Percentiles rank a stretch among this genome's conserved stretches.
Evolutionary conservation across 2,797 vertebrate genomes (phyloP).

Genomic region (Helostoma temminkii): DNA sequence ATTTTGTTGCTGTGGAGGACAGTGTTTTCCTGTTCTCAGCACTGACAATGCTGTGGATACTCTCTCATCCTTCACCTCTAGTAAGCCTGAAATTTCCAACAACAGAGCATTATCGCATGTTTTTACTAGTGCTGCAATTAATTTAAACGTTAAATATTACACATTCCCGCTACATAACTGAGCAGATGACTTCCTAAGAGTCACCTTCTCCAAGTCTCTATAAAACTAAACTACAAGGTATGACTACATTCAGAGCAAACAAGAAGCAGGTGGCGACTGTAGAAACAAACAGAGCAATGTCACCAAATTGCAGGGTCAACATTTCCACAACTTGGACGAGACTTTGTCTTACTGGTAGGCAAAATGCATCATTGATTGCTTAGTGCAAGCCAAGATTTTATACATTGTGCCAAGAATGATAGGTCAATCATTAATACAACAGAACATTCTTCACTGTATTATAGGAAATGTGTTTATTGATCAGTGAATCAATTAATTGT

Average conservation of each 20-base stretch:
- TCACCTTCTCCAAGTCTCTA: slow-evolving; percentile 20
- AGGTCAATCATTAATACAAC: background rate
- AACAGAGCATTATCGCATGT: slow-evolving; percentile 25
- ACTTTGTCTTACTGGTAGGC: slow-evolving; percentile 28
- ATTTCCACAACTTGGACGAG: slow-evolving; percentile 31
- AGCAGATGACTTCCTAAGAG: slow-evolving; percentile 16
- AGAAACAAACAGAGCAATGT: slow-evolving; percentile 44
- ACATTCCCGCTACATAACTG: slow-evolving; percentile 19
- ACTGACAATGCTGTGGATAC: slow-evolving; percentile 12
- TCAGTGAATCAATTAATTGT: background rate
- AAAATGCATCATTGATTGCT: slow-evolving; percentile 43
- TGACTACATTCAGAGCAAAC: slow-evolving; percentile 14
- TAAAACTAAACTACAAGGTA: slow-evolving; percentile 10
- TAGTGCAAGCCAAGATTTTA: slow-evolving; percentile 19
- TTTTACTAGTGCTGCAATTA: slow-evolving; percentile 39
- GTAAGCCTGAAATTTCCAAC: slow-evolving; percentile 56
- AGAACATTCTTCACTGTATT: background rate
- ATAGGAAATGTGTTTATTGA: slow-evolving; percentile 3
- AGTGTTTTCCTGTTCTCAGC: slow-evolving; percentile 33
- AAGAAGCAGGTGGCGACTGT: background rate
- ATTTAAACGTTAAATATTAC: slow-evolving; percentile 42
- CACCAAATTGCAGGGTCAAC: slow-evolving; percentile 46
- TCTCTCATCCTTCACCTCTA: slow-evolving; percentile 46
- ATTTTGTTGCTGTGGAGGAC: slow-evolving; percentile 25
- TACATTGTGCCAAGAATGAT: slow-evolving; percentile 11